Evolutionary conservation across 2,113 vertebrate species (phyloP), one percentile per base, ranked within the genome.

Genomic region (Callocephalon fimbriatum): DNA sequence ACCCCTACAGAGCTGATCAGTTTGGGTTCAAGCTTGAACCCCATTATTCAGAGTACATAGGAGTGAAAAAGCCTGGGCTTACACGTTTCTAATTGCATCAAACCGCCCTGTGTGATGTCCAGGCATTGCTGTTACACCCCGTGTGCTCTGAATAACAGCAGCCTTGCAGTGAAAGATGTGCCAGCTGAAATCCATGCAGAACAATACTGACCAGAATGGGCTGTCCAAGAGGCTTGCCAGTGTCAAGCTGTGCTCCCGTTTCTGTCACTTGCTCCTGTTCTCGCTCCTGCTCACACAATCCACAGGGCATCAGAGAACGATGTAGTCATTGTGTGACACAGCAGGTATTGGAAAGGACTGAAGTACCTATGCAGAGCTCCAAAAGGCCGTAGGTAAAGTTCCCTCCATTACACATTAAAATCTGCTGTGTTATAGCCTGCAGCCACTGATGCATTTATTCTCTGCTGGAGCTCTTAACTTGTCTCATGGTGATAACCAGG

Each of bases 71-170:
- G 1, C 0, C 15, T 5, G 0, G 4, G 21, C 4, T 61, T 59
- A 22, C 80, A 7, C 32, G 1, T 72, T 1, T 4, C 42, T 45
- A 22, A 56, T 44, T 21, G 25, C n/a, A 8, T 68, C 67, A 0
- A 71, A 54, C 5, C 1, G 1, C 2, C 4, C 44, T 3, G 4
- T 6, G 31, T 47, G 48, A 13, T 21, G 35, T 15, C 8, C 26
- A 31, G 29, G 20, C 20, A 0, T 10, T 12, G 1, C 15, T 3
- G 22, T 3, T 12, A 5, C 15, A 13, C 32, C 51, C 53, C 35
- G 0, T 3, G 7, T 35, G 65, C 37, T 47, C 51, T 51, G 40
- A 10, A 4, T 4, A 2, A 2, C 14, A 0, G 4, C 25, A 62
- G 9, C 4, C 45, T 25, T n/a, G 44, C 4, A 22, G 21, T 21